Percentiles rank a stretch among this genome's conserved stretches.
Evolutionary conservation across 2,888 invertebrate genomes (phyloP).

Genomic region (Mellilla xanthometata): DNA sequence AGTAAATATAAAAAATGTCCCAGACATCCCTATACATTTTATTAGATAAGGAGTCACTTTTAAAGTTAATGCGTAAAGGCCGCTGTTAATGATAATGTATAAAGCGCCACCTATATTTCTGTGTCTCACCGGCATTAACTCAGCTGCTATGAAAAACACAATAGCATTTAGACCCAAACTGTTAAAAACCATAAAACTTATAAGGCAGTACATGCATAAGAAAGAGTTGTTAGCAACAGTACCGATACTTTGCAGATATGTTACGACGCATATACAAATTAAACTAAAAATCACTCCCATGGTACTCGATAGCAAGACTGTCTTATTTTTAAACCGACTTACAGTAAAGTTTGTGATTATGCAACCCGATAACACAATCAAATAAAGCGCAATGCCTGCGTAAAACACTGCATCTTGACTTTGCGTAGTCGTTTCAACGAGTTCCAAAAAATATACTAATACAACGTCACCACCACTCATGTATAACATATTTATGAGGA

Average conservation of each 20-base stretch:
- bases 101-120: slow-evolving; percentile 27
- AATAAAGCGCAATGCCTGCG: slow-evolving; percentile 18
- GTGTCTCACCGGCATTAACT: slow-evolving; percentile 31
- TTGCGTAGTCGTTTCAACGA: slow-evolving; percentile 20
- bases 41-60: slow-evolving; percentile 29
- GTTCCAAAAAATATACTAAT: slow-evolving; percentile 24
- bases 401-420: slow-evolving; percentile 23
- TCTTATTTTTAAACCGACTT: slow-evolving; percentile 21
- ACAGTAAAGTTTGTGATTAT: slow-evolving; percentile 14
- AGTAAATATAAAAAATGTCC: slow-evolving; percentile 25
- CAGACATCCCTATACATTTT: slow-evolving; percentile 21
- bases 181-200: slow-evolving; percentile 19
- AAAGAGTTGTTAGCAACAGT: slow-evolving; percentile 19
- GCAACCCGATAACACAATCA: slow-evolving; percentile 14
- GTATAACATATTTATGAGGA: slow-evolving; percentile 23
- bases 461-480: slow-evolving; percentile 28
- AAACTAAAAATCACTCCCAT: slow-evolving; percentile 17
- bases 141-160: slow-evolving; percentile 23
- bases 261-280: slow-evolving; percentile 13
- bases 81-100: slow-evolving; percentile 24
- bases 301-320: slow-evolving; percentile 18
- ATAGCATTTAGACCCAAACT: slow-evolving; percentile 20
- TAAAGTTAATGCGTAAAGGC: slow-evolving; percentile 21
- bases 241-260: slow-evolving; percentile 20
- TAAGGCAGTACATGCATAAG: slow-evolving; percentile 23